phyloP scores from a whole-genome alignment of 2,113 vertebrate species.

The Larimichthys crocea region DNA sequence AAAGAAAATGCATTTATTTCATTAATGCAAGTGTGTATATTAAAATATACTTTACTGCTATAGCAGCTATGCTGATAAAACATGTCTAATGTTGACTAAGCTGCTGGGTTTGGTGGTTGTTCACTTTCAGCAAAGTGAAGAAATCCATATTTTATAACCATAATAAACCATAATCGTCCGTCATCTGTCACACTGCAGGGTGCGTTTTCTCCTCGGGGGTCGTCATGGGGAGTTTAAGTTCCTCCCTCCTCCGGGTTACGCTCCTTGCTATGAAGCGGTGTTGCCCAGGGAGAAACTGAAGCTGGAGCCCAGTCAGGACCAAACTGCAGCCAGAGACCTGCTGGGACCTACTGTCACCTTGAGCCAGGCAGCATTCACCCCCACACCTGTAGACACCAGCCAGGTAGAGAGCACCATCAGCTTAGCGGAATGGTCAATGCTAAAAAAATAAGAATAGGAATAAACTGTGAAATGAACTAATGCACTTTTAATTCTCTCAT shows the following conservation, averaged over 20 bases:
- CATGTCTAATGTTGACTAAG: not conserved
- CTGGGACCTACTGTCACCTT: conserved; percentile 91
- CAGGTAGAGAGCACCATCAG: conserved; percentile 83
- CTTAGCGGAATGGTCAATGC: not conserved
- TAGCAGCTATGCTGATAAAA: not conserved
- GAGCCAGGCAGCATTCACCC: conserved; percentile 95
- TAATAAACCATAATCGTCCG: not conserved
- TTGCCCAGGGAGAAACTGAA: conserved; percentile 93
- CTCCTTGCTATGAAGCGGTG: conserved; percentile 95
- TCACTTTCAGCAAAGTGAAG: not conserved
- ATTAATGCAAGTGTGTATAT: too few species aligned
- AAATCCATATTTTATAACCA: not conserved
- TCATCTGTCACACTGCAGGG: conserved; percentile 71
- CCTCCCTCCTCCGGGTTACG: conserved; percentile 94
- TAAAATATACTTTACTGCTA: too few species aligned
- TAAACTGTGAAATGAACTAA: not conserved
- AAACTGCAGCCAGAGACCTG: conserved; percentile 86
- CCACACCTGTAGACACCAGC: conserved; percentile 93
- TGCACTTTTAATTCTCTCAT: not conserved
- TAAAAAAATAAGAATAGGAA: not conserved
- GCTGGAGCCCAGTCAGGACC: conserved; percentile 92
- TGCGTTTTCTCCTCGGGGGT: conserved; percentile 94
- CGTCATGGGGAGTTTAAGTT: conserved; percentile 98
- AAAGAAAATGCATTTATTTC: not conserved
- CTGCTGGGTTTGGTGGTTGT: not conserved